A percentile compares a stretch with the other conserved stretches of the same genome.
These are phyloP conservation scores for Eupithecia subfuscata DNA, from an alignment of 2,888 invertebrate species.

Conservation along the genomic window DNA sequence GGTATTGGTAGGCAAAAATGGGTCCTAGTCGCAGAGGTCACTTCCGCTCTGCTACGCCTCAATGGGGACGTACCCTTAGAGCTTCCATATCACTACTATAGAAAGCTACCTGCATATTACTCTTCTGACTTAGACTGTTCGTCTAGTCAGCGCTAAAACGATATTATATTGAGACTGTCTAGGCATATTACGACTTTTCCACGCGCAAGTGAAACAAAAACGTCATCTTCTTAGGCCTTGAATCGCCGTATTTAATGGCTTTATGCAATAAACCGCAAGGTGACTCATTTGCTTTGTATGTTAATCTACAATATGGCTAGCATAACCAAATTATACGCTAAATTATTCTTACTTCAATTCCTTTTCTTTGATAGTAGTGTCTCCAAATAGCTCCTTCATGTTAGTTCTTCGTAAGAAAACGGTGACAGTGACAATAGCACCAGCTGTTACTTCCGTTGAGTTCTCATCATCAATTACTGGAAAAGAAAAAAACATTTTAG, in stretches of 20 bases:
- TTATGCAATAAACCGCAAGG: slow-evolving; percentile 2
- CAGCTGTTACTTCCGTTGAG: slow-evolving; percentile 97
- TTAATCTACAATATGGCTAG: background rate
- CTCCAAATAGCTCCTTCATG: slow-evolving; percentile 93
- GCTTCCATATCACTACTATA: background rate
- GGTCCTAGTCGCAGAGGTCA: background rate
- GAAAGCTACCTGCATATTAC: background rate
- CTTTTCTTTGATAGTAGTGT: slow-evolving; percentile 88
- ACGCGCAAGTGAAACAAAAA: background rate
- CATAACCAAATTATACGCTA: background rate
- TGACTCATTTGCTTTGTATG: slow-evolving; percentile 6
- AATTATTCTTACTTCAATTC: slow-evolving; percentile 78
- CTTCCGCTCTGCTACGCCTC: background rate
- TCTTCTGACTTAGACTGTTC: background rate
- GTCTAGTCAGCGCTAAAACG: background rate
- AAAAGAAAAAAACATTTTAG: slow-evolving; percentile 48
- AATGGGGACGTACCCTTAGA: background rate
- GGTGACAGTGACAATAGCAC: slow-evolving; percentile 98
- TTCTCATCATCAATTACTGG: slow-evolving; percentile 99
- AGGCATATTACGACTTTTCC: background rate
- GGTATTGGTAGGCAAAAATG: background rate
- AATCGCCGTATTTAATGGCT: background rate
- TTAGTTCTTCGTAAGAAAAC: slow-evolving; percentile 92
- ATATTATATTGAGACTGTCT: background rate
- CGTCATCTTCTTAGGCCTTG: background rate